Evolutionary conservation across 2,888 invertebrate species (phyloP).

Genomic region (Synergus japonicus): DNA sequence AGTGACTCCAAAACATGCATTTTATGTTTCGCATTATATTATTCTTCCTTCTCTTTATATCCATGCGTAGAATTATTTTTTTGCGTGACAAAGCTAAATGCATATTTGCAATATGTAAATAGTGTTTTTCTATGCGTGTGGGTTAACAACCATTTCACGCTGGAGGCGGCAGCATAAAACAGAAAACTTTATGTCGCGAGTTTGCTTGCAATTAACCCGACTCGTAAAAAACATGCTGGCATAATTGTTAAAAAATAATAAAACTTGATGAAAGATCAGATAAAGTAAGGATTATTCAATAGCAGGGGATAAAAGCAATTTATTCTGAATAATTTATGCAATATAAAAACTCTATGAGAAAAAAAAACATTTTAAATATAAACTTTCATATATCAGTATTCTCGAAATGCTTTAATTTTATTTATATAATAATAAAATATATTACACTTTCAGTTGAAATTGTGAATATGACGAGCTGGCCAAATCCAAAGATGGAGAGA

Average conservation of each 20-base stretch:
- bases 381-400: no score
- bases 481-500: conserved; percentile 77
- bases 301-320: not conserved
- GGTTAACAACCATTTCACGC: conserved; percentile 17
- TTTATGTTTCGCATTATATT: no score
- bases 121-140: not conserved
- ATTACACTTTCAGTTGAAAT: conserved; percentile 71
- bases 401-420: no score
- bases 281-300: not conserved
- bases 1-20: no score
- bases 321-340: not conserved
- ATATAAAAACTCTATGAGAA: not conserved
- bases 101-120: not conserved
- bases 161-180: conserved; percentile 14
- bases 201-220: conserved; percentile 22
- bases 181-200: conserved; percentile 13
- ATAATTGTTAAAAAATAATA: not conserved
- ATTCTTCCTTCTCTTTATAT: no score
- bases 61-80: not conserved
- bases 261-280: not conserved
- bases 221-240: conserved; percentile 10
- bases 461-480: conserved; percentile 80
- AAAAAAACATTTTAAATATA: not conserved
- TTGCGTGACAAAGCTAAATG: not conserved
- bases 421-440: no score